Evolutionary conservation across 2,888 invertebrate species (phyloP).

Genomic region (Eurois occulta): DNA sequence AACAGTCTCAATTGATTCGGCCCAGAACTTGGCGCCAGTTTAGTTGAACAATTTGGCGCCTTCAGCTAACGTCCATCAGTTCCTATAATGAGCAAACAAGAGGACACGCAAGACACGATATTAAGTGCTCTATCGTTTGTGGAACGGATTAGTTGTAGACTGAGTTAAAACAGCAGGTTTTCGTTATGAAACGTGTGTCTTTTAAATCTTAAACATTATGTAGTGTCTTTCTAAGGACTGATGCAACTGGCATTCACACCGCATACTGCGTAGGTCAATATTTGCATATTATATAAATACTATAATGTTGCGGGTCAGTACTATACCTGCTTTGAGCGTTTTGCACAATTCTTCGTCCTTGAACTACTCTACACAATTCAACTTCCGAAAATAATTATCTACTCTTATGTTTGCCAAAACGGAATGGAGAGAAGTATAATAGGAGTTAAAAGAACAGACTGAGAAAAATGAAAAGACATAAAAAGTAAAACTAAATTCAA

Average conservation of each 20-base stretch:
- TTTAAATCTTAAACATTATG: not conserved
- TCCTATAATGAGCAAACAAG: slow-evolving; percentile 5
- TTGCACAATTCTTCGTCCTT: slow-evolving; percentile 3
- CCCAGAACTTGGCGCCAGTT: not conserved
- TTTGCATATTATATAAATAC: slow-evolving; percentile 36
- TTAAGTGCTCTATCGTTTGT: not conserved
- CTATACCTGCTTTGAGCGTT: slow-evolving; percentile 8
- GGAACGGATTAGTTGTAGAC: not conserved
- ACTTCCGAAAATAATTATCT: not conserved
- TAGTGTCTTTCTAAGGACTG: not conserved
- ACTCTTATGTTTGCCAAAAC: too few relatives aligned
- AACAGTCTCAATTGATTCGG: not conserved
- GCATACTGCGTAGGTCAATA: slow-evolving; percentile 34
- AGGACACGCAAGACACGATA: not conserved
- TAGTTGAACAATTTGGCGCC: not conserved
- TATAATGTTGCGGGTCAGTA: slow-evolving; percentile 31
- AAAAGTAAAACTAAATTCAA: too few relatives aligned
- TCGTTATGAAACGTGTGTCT: not conserved
- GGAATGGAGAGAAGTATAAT: too few relatives aligned
- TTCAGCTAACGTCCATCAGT: not conserved
- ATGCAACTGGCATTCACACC: slow-evolving; percentile 23
- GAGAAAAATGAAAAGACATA: too few relatives aligned
- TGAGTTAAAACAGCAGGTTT: not conserved
- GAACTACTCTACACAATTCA: not conserved
- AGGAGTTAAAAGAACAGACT: too few relatives aligned